Evolutionary conservation across 2,113 vertebrate species (phyloP), one percentile per base, ranked within the genome.

Genomic region (Neodontobutis hainanensis): DNA sequence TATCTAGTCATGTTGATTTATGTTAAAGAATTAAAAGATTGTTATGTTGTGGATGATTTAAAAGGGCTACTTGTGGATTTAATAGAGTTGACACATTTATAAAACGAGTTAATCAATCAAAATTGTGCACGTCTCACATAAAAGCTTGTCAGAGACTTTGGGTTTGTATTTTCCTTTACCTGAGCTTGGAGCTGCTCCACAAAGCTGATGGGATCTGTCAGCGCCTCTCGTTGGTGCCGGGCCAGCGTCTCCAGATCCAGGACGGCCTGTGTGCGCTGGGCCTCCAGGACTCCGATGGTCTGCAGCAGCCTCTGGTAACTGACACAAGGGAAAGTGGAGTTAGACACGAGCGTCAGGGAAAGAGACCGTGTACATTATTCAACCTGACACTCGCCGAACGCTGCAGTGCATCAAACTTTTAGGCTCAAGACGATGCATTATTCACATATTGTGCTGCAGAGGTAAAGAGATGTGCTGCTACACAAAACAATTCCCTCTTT

Each of bases 261-360:
- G 81, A 99, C 94, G 88, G 96, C 96, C 93, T 97, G 97, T 50
- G 95, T 95, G 60, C 96, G 95, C 81, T 99, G 97, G 84, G 97
- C 96, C 92, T 99, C 97, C 4, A 99, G 94, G 42, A 99, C 96
- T 40, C 95, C 94, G 78, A 99, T 97, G 78, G 97, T 98, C 94
- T 99, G 97, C 88, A 99, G 94, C 80, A 99, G 93, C 90, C 97
- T 96, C 95, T 99, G 97, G 89, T 99, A 99, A 94, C 97, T 99
- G 93, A 87, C 81, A 90, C 52, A 56, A 11, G 70, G 65, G 65
- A 82, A 85, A 84, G 90, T 67, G 87, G 87, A 89, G 84, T 75
- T 87, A 92, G 89, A 90, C 81, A 87, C 32, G 58, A 44, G 49
- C 16, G 11, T 12, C 27, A 15, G 56, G 36, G 55, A 38, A 56